These are phyloP conservation scores for Alca torda DNA, from an alignment of 2,797 vertebrate species.

Conservation along the genomic window DNA sequence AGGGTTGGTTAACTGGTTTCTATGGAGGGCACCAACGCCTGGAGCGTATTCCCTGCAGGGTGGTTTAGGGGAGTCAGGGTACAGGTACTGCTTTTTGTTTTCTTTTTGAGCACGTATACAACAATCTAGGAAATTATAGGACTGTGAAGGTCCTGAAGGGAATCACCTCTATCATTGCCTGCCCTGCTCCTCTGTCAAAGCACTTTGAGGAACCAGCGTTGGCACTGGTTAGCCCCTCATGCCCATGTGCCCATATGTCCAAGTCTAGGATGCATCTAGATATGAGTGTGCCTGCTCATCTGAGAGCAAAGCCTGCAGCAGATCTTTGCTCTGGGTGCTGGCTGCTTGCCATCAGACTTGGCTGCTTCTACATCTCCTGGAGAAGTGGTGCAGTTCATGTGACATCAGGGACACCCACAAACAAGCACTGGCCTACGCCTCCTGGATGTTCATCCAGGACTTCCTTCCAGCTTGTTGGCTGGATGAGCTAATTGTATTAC, in stretches of 20 bases:
- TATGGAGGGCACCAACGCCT: background rate
- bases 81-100: background rate
- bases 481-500: background rate
- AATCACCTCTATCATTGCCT: background rate
- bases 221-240: background rate
- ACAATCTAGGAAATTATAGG: background rate
- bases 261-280: background rate
- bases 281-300: background rate
- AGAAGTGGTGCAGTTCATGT: background rate
- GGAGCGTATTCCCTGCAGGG: background rate
- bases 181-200: background rate
- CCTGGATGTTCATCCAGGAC: background rate
- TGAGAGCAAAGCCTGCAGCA: background rate
- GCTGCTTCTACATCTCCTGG: background rate
- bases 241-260: background rate
- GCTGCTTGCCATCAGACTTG: background rate
- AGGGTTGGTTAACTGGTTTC: background rate
- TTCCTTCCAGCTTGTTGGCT: background rate
- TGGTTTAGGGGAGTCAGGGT: background rate
- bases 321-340: background rate
- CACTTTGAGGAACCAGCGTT: background rate
- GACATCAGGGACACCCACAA: background rate
- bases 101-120: background rate
- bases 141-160: background rate
- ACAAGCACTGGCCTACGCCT: background rate